phyloP scores from a whole-genome alignment of 2,797 vertebrate genomes.

The Bufotes viridis region DNA sequence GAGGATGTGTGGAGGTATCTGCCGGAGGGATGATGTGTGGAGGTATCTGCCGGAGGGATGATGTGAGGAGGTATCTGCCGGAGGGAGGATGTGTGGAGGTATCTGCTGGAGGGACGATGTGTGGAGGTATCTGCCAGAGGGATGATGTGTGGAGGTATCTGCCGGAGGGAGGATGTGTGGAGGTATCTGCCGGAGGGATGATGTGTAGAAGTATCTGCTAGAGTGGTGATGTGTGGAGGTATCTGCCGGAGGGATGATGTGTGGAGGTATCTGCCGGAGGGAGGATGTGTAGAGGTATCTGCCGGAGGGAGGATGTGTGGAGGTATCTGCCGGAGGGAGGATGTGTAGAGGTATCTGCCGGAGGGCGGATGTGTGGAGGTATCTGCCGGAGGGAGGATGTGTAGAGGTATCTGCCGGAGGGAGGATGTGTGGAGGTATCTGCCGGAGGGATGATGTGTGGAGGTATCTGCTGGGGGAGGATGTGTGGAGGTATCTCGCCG shows the following conservation, averaged over 20 bases:
- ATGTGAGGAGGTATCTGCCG: not conserved
- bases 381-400: not conserved
- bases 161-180: not conserved
- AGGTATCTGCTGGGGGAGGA: not conserved
- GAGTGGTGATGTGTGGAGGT: not conserved
- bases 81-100: not conserved
- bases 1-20: not conserved
- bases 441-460: not conserved
- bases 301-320: not conserved
- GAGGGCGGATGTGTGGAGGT: not conserved
- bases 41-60: not conserved
- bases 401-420: not conserved
- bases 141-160: not conserved
- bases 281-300: not conserved
- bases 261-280: not conserved
- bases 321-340: not conserved
- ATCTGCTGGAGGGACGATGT: not conserved
- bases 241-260: not conserved
- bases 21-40: not conserved
- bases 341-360: not conserved
- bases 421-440: not conserved
- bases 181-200: not conserved
- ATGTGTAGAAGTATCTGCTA: not conserved
- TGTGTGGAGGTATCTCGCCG: not conserved
- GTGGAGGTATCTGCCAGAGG: not conserved